Percentiles rank a stretch among this genome's conserved stretches.
Evolutionary conservation across 2,113 vertebrate species (phyloP).

Genomic region (Bufo gargarizans): DNA sequence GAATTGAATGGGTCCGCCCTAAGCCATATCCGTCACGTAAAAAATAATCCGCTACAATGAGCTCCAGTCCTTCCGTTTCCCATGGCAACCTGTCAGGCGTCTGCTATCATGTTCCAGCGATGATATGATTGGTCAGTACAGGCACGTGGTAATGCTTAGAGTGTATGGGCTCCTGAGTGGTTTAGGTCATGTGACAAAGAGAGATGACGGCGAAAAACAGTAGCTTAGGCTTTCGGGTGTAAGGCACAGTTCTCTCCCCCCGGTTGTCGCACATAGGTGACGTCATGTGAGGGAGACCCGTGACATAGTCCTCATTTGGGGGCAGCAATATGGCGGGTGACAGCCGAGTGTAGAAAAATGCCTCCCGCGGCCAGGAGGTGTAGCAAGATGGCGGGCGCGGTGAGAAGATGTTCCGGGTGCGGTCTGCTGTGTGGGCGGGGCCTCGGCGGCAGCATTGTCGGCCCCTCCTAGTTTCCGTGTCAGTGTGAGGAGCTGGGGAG

Average conservation of each 20-base stretch:
- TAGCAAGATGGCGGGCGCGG: constrained; percentile 17
- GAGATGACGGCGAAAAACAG: too few species aligned
- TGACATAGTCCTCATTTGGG: neutral
- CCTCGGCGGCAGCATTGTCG: neutral
- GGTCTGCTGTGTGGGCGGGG: constrained; percentile 25
- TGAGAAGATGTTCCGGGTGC: constrained; percentile 35
- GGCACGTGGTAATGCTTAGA: too few species aligned
- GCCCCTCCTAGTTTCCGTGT: constrained; percentile 51
- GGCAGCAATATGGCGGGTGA: constrained; percentile 4
- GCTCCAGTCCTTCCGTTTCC: too few species aligned
- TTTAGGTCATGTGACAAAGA: too few species aligned
- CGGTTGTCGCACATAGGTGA: neutral
- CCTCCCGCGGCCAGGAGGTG: neutral
- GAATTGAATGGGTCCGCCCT: too few species aligned
- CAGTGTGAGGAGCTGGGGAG: constrained; percentile 48
- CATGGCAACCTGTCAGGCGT: too few species aligned
- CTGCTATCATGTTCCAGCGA: too few species aligned
- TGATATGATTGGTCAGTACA: too few species aligned
- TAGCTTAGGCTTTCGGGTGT: too few species aligned
- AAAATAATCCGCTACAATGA: too few species aligned
- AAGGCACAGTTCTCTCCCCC: neutral
- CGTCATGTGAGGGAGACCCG: neutral
- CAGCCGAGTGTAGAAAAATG: neutral
- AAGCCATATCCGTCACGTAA: too few species aligned
- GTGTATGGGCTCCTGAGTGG: too few species aligned